Conservation (phyloP, 2,888 invertebrate genomes). For the Prenolepis imparis region DNA sequence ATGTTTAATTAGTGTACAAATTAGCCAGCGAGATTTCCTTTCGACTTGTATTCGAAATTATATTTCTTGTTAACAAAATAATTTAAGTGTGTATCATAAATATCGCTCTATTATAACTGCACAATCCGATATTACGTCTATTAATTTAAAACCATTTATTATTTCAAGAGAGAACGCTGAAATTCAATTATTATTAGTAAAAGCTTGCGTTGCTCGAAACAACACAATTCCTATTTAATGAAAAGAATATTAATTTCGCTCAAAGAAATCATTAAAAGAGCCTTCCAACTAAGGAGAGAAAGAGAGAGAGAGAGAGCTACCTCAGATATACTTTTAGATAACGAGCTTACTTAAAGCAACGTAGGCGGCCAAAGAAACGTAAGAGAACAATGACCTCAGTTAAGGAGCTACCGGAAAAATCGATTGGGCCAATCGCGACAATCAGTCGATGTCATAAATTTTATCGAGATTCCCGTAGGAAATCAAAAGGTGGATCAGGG, state of each 20-base stretch:
- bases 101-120: neutral
- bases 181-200: neutral
- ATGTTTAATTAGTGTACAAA: neutral
- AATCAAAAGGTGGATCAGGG: conserved; percentile 29
- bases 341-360: conserved; percentile 1
- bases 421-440: conserved; percentile 44
- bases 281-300: neutral
- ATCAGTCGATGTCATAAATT: conserved; percentile 51
- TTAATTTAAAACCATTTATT: neutral
- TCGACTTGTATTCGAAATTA: conserved; percentile 2
- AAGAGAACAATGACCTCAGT: neutral
- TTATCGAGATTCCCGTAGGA: conserved; percentile 29
- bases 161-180: neutral
- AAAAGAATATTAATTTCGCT: neutral
- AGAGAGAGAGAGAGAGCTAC: neutral
- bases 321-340: neutral
- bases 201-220: neutral
- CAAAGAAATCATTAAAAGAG: conserved; percentile 1
- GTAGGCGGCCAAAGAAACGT: neutral
- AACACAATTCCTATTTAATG: neutral
- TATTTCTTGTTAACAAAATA: neutral
- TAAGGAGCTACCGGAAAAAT: conserved; percentile 39
- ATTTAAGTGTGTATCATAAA: neutral
- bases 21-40: neutral
- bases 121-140: neutral